phyloP scores from a whole-genome alignment of 2,113 vertebrate species.

The Cardinalis cardinalis region DNA sequence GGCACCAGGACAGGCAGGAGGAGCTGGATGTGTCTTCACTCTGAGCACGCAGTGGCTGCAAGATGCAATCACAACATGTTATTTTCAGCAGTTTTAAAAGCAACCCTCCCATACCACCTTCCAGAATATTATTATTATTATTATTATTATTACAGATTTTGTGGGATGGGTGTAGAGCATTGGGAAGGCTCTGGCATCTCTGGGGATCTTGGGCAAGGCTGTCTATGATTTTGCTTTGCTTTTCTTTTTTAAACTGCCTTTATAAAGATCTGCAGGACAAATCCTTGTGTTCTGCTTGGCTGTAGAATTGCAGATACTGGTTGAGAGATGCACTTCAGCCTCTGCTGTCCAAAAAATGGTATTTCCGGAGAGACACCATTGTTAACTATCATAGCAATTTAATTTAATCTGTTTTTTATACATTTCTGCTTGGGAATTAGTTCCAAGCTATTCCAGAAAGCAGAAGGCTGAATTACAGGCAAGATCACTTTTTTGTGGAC shows the following conservation, averaged over 20 bases:
- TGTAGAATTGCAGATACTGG: background rate
- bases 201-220: background rate
- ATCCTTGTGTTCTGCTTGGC: background rate
- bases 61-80: background rate
- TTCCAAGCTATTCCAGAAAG: background rate
- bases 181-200: background rate
- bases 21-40: background rate
- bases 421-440: background rate
- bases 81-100: background rate
- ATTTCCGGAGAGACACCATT: background rate
- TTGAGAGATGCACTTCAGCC: background rate
- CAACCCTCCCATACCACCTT: background rate
- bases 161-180: background rate
- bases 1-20: background rate
- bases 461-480: background rate
- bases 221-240: accelerated
- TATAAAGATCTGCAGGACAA: background rate
- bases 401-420: background rate
- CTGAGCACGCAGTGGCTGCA: background rate
- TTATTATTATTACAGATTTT: background rate
- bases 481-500: background rate
- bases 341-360: background rate
- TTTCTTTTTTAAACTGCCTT: background rate
- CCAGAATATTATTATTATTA: background rate
- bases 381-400: background rate